phyloP scores from a whole-genome alignment of 2,888 invertebrate species.

The Strigamia crassipes region DNA sequence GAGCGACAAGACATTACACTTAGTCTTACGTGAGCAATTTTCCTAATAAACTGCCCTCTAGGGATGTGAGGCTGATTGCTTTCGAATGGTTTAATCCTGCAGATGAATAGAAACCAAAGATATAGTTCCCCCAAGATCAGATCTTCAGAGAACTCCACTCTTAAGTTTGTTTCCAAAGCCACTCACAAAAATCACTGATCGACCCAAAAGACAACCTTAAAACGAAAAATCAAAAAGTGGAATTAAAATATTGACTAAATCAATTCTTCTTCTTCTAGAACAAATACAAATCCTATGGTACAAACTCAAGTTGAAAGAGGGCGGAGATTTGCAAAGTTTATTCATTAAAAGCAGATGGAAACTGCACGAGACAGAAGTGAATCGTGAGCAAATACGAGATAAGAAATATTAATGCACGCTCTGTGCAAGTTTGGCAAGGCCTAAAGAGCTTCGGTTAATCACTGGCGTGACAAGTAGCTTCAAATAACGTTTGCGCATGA shows the following conservation, averaged over 20 bases:
- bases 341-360: conserved; percentile 31
- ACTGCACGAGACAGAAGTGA: conserved; percentile 22
- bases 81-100: conserved; percentile 33
- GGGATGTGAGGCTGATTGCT: conserved; percentile 13
- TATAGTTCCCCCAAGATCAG: conserved; percentile 30
- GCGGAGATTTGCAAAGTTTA: conserved; percentile 10
- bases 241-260: not conserved
- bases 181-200: not conserved
- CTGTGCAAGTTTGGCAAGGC: conserved; percentile 32
- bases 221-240: not conserved
- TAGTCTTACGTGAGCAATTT: conserved; percentile 40
- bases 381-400: conserved; percentile 20
- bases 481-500: not conserved
- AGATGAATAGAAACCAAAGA: conserved; percentile 37
- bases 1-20: conserved; percentile 37
- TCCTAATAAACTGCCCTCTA: conserved; percentile 35
- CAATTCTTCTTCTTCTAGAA: not conserved
- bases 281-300: not conserved
- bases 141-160: not conserved
- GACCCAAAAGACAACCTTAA: not conserved
- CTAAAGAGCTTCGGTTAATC: conserved; percentile 34
- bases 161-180: conserved; percentile 8
- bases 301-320: not conserved
- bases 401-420: conserved; percentile 33
- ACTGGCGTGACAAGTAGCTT: not conserved